Evolutionary conservation across 2,113 vertebrate genomes (phyloP), one percentile per base, ranked within the genome.

Genomic region (Reinhardtius hippoglossoides): DNA sequence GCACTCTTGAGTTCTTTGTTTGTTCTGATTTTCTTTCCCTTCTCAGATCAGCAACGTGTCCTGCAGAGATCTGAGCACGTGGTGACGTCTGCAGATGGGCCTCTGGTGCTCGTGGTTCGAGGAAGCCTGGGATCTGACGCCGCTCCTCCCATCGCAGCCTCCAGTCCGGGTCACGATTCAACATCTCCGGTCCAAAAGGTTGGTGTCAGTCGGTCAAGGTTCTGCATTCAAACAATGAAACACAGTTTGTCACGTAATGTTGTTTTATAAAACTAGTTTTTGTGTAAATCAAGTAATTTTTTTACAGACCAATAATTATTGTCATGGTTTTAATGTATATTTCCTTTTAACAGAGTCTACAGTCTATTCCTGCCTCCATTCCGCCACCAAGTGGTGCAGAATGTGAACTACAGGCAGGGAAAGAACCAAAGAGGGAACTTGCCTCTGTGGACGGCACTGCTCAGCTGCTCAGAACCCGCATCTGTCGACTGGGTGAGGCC

Each of bases 31-130:
- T 7, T 31, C 31, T 15, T 44, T 50, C 61, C 2, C 57, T 3
- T 50, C 42, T 66, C 68, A 91, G 90, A 37, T 64, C 89, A 92
- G 58, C 46, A 87, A 63, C 83, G 81, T 54, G 84, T 92, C 27
- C 58, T 91, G 73, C 37, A 82, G 67, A 87, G 0, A 35, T 0
- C 15, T 9, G n/a, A 46, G 15, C 90, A 91, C 55, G 60, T 40
- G 9, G 2, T 93, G 73, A 69, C 62, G 3, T 46, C 77, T 0
- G 6, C 35, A 7, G 37, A 6, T 6, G 52, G 8, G 59, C 10
- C 23, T 40, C 23, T 91, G 40, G 67, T 76, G 0, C 58, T 92
- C 35, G 74, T 9, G 4, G 42, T 91, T 4, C 65, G 62, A 70
- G 58, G 5, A 48, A 78, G 46, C n/a, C 57, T 27, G 0, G 71